Base-by-base conservation (phyloP, 2,888 invertebrate species). In the Xiphydria camelus region DNA sequence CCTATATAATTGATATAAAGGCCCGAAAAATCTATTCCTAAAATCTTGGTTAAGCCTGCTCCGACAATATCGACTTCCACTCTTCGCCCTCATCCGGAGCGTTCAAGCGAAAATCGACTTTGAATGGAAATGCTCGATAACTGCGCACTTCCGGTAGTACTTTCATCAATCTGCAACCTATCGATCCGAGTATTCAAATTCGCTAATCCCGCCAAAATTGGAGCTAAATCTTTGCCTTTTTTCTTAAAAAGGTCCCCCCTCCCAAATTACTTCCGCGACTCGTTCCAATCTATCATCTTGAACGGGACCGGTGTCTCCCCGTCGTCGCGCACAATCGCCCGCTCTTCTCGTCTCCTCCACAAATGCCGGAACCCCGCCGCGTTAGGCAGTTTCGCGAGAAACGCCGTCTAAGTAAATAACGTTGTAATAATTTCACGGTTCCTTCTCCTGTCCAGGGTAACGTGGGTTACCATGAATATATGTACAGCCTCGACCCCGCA, bases 381-480 rank as follows among this genome's bases (percentile, higher is more conserved):
- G 5, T 14, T 29, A 14, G 29, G 29, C 29, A 14, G 29, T 10
- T 44, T 48, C 31, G 35, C 37, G 14, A 47, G 35, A 37, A n/a
- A 50, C 35, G 44, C 29, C 44, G 29, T 35, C 45, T 45, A 39
- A 37, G 43, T 43, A 49, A 49, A 48, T 47, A 42, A 45, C 51
- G 52, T 47, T 47, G 49, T 54, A 55, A 56, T 52, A 59, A 59
- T 59, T 59, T 58, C 55, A 58, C 53, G 57, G 53, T 53, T 50
- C 34, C 42, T 38, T 36, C 26, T 10, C 35, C 47, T 36, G 43
- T 47, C 23, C 39, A 17, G 33, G 33, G 34, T 45, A 40, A 39
- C 45, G 4, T 15, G n/a, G n/a, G n/a, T n/a, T n/a, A 17, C 34
- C 10, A 34, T 34, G 15, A 18, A 34, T 18, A 18, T 18, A 34